A percentile compares a stretch with the other conserved stretches of the same genome.
Conservation (phyloP, 2,797 vertebrate genomes). For the Diplodus puntazzo region DNA sequence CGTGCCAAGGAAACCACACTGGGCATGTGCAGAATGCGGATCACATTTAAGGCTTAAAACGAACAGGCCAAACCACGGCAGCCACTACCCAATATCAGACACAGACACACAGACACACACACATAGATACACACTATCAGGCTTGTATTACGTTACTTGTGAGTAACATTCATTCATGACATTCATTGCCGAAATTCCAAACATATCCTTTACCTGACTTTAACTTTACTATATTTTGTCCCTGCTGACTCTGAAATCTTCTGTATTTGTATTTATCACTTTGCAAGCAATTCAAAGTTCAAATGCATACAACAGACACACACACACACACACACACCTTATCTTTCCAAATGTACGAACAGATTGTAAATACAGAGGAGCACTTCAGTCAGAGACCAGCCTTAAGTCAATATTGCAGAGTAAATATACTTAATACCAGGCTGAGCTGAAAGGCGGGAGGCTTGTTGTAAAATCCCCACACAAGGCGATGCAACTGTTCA, state of each 20-base stretch:
- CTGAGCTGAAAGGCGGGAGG: constrained; percentile 25
- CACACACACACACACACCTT: constrained; percentile 17
- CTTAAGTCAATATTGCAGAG: constrained; percentile 69
- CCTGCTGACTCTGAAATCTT: constrained; percentile 1
- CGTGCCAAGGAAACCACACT: constrained; percentile 58
- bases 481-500: constrained; percentile 54
- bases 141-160: constrained; percentile 30
- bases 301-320: constrained; percentile 29
- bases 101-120: neutral
- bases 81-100: constrained; percentile 39
- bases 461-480: constrained; percentile 48
- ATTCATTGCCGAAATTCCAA: neutral
- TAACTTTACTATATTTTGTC: constrained; percentile 24
- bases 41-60: constrained; percentile 65
- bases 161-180: constrained; percentile 43
- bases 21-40: constrained; percentile 73
- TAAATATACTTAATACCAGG: constrained; percentile 51
- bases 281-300: constrained; percentile 28
- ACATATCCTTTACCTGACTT: constrained; percentile 11
- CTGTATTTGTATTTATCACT: neutral
- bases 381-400: constrained; percentile 44
- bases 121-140: constrained; percentile 15
- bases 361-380: constrained; percentile 37
- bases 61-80: constrained; percentile 48
- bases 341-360: constrained; percentile 10